Conservation (phyloP, 2,113 vertebrate species). For the Tautogolabrus adspersus region DNA sequence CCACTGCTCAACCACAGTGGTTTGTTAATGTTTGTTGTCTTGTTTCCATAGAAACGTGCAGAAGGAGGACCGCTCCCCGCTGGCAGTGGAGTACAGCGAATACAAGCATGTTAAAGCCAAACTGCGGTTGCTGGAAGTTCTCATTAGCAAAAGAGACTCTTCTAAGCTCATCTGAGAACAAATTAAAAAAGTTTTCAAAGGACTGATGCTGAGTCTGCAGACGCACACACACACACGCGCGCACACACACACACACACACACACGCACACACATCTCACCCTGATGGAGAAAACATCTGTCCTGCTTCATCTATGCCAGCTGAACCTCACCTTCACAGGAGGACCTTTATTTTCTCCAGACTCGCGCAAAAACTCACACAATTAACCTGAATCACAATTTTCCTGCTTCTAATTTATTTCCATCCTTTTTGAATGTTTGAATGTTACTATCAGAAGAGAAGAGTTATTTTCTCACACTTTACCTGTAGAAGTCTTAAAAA, state of each 20-base stretch:
- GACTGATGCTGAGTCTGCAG: conserved; percentile 37
- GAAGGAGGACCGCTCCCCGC: conserved; percentile 94
- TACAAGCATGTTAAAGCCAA: conserved; percentile 99
- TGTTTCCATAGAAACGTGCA: conserved; percentile 88
- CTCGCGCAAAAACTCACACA: conserved; percentile 25
- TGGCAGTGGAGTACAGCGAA: conserved; percentile 94
- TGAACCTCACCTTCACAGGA: conserved; percentile 11
- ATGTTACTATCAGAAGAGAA: conserved; percentile 46
- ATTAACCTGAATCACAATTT: conserved; percentile 50
- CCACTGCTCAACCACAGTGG: background rate
- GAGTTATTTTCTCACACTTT: conserved; percentile 51
- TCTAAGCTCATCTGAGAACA: conserved; percentile 75
- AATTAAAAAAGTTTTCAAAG: conserved; percentile 17
- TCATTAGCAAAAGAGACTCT: conserved; percentile 96
- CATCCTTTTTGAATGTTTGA: conserved; percentile 55
- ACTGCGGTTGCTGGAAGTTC: conserved; percentile 93
- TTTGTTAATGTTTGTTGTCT: conserved; percentile 10
- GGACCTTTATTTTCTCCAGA: conserved; percentile 14
- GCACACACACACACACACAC: too few relatives aligned
- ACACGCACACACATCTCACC: too few relatives aligned
- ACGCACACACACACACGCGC: background rate
- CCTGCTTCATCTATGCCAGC: conserved; percentile 24
- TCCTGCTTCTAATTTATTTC: conserved; percentile 76
- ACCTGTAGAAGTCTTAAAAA: conserved; percentile 70
- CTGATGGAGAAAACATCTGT: conserved; percentile 1